Evolutionary conservation across 2,888 invertebrate species (phyloP).

Genomic region (Sesia bembeciformis): DNA sequence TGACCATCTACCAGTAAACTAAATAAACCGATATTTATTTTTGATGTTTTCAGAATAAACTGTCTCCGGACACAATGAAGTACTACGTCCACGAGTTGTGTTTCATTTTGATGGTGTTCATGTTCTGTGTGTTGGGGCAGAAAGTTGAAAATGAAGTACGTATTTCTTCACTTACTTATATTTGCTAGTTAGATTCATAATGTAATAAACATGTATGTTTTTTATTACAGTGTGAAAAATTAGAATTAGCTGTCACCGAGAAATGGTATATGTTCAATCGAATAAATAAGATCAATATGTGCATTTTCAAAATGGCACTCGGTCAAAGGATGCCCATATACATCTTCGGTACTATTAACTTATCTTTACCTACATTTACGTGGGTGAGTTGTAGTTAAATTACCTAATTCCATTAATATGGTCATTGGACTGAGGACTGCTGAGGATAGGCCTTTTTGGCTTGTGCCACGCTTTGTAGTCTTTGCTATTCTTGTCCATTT

Average conservation of each 20-base stretch:
- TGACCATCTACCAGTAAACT: too few species aligned
- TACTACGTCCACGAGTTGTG: constrained; percentile 52
- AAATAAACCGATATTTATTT: not conserved
- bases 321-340: constrained; percentile 55
- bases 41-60: constrained; percentile 38
- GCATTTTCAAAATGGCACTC: constrained; percentile 50
- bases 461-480: too few species aligned
- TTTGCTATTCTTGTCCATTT: too few species aligned
- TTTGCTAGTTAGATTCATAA: not conserved
- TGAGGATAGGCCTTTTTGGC: too few species aligned
- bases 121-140: constrained; percentile 55
- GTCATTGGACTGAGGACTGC: too few species aligned
- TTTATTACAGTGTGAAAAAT: constrained; percentile 36
- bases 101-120: constrained; percentile 44
- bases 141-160: constrained; percentile 50
- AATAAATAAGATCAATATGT: constrained; percentile 34
- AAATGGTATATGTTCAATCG: constrained; percentile 54
- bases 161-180: not conserved
- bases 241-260: constrained; percentile 42
- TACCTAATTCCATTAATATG: too few species aligned
- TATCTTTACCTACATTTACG: constrained; percentile 57
- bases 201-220: not conserved
- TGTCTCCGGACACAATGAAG: constrained; percentile 45
- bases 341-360: constrained; percentile 51
- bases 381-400: constrained; percentile 37